Conservation (phyloP, 2,113 vertebrate species). For the Todiramphus saurophagus region DNA sequence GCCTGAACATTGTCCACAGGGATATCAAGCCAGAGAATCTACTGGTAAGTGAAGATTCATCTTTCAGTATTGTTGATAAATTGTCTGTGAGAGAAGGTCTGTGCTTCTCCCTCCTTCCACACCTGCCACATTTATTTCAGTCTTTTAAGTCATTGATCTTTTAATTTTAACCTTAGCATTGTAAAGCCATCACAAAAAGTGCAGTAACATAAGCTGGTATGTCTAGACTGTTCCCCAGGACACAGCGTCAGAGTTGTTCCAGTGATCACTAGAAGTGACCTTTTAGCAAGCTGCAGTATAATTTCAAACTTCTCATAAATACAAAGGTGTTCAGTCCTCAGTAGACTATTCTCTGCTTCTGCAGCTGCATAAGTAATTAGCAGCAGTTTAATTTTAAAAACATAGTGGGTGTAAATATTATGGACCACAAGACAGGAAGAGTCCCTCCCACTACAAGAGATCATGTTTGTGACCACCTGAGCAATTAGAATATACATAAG, state of each 20-base stretch:
- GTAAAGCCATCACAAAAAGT: background rate
- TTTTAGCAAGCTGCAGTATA: background rate
- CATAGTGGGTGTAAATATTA: background rate
- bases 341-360: background rate
- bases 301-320: background rate
- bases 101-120: background rate
- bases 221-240: background rate
- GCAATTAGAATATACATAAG: background rate
- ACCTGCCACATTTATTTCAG: background rate
- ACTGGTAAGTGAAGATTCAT: constrained; percentile 80
- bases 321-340: background rate
- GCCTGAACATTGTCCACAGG: constrained; percentile 94
- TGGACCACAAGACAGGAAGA: background rate
- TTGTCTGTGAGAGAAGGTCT: background rate
- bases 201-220: background rate
- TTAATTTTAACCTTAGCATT: background rate
- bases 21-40: constrained; percentile 99
- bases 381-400: background rate
- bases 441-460: background rate
- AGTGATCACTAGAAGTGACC: background rate
- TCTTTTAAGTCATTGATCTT: background rate
- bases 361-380: background rate
- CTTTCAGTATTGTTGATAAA: background rate
- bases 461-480: background rate
- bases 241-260: background rate